Evolutionary conservation across 2,113 vertebrate genomes (phyloP).

Genomic region (Brienomyrus brachyistius): DNA sequence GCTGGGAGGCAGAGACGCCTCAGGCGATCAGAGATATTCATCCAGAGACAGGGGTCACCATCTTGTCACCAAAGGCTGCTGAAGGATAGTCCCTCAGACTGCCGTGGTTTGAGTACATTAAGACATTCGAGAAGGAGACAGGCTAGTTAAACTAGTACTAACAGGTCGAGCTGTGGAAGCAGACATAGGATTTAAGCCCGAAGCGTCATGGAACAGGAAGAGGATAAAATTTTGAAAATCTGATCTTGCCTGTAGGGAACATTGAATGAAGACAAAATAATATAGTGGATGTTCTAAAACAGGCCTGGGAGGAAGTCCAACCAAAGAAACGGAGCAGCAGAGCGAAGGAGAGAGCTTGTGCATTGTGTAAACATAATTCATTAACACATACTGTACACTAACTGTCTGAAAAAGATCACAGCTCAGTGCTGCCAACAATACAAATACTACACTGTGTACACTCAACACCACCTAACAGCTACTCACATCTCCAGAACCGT

Average conservation of each 20-base stretch:
- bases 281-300: neutral
- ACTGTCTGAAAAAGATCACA: neutral
- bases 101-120: neutral
- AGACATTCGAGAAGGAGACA: neutral
- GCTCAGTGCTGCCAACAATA: neutral
- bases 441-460: neutral
- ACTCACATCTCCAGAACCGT: conserved; percentile 84
- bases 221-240: neutral
- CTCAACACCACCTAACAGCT: neutral
- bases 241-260: neutral
- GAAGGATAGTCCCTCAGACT: neutral
- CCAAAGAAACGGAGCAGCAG: neutral
- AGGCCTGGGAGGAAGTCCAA: neutral
- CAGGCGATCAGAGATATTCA: neutral
- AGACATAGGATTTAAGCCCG: neutral
- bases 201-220: neutral
- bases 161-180: neutral
- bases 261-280: neutral
- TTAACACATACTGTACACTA: neutral
- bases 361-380: neutral
- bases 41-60: neutral
- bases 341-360: neutral
- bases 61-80: neutral
- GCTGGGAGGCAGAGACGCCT: conserved; percentile 22
- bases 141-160: neutral